A percentile compares a stretch with the other conserved stretches of the same genome.
These are phyloP conservation scores for Tolypeutes matacus DNA, from an alignment of 2,797 vertebrate genomes.

Conservation along the genomic window DNA sequence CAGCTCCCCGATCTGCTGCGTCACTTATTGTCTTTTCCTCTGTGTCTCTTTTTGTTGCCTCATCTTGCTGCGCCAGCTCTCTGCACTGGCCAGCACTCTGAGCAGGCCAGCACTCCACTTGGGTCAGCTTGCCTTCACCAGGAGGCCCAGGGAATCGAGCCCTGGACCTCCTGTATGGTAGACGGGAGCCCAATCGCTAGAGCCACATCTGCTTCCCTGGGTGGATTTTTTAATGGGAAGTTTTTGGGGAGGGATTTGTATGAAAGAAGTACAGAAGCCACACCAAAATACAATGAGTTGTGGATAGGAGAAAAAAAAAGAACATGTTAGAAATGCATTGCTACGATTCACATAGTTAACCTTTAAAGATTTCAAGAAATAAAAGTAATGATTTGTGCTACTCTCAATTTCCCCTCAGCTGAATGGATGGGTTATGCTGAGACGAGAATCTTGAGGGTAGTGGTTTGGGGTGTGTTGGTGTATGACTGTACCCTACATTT, in stretches of 20 bases:
- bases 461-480: rapidly evolving
- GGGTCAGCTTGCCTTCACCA: too few species aligned
- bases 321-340: neutral
- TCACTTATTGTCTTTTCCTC: too few species aligned
- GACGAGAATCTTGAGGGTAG: rapidly evolving
- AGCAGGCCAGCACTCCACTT: too few species aligned
- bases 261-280: neutral
- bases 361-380: neutral
- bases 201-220: too few species aligned
- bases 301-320: neutral
- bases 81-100: too few species aligned
- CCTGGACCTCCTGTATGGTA: too few species aligned
- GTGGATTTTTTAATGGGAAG: neutral
- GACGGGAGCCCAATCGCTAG: too few species aligned
- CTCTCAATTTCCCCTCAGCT: neutral
- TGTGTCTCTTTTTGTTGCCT: too few species aligned
- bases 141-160: too few species aligned
- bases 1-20: too few species aligned
- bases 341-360: neutral
- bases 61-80: too few species aligned
- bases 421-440: neutral
- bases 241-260: neutral
- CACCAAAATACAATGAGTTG: neutral
- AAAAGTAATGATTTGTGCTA: neutral
- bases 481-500: rapidly evolving